Base-by-base conservation (phyloP, 2,797 vertebrate genomes). In the Protosalanx chinensis region DNA sequence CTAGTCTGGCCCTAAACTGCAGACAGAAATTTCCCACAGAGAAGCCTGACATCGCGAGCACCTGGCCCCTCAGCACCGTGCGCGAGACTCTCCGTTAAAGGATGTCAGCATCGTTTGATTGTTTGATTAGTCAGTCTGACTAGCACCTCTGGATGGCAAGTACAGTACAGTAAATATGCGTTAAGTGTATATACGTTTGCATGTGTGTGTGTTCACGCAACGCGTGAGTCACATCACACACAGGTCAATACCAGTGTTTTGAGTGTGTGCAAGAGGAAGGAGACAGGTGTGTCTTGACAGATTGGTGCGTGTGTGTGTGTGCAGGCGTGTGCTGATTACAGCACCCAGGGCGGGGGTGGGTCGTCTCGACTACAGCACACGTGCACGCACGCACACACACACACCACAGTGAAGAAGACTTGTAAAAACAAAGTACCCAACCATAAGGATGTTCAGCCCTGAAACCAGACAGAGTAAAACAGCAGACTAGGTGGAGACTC, bases 121-220 rank as follows among this genome's bases (percentile, higher is more conserved):
- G 78, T 64, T 27, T 27, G 23, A 27, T 27, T 27, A 27, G 23
- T 27, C 13, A 49, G 68, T 70, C 83, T 75, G 83, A 85, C 81
- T 84, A 89, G 87, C 87, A 89, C 86, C 57, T 18, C 80, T 78
- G 80, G 81, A 80, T 78, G 80, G 29, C 69, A 32, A 72, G 10
- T 71, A 30, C 18, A 37, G 15, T 69, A 23, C 58, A 49, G 41
- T 5, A 70, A 16, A 29, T 59, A 68, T 78, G 29, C 76, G n/a
- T 81, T 35, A 4, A 12, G 16, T 49, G 49, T 75, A 12, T 30
- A 29, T 66, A 20, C 51, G 64, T 66, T 41, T 51, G 23, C 30
- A 41, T 71, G 46, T 71, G 70, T 71, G 60, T 71, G 60, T 64
- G 68, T 46, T n/a, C 51, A 56, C 51, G 41, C 51, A n/a, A n/a